Evolutionary conservation across 2,113 vertebrate species (phyloP), one percentile per base, ranked within the genome.

Genomic region (Balaeniceps rex): DNA sequence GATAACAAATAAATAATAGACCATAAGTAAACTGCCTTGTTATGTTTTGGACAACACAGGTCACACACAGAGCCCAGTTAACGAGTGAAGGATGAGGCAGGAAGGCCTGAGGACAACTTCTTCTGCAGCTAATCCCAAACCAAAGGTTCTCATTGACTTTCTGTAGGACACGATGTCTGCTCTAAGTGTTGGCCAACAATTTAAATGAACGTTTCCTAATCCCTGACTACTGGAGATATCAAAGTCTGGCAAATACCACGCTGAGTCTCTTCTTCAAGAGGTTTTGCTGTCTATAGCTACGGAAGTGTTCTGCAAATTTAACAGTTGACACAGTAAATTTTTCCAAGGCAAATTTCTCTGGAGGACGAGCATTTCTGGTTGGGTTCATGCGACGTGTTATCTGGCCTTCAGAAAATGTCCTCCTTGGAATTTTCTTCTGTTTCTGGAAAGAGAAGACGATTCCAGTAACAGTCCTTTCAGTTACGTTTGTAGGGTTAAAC

Each of bases 331-430:
- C 34, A 9, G 98, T 96, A 49, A 98, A 98, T 36, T 98, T 98
- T 94, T 99, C 99, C 70, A 99, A 97, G 4, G 97, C 99, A 95
- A 99, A 99, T 63, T 99, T 99, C 96, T 99, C 99, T 0, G 98
- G 99, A 12, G 99, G 99, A 46, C 99, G 98, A 12, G 99, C 99
- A 15, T 98, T 99, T 42, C 99, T 99, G 15, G 99, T 98, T 3
- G 99, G 99, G 97, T 99, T 99, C 55, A 95, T 96, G 63, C 99
- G 98, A 66, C 99, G 98, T 12, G 98, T 81, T 63, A 98, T 95
- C 70, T 98, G 98, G 19, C 96, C 96, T 94, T 98, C 98, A 6
- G 98, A 98, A 96, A 98, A 98, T 10, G 97, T 97, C 58, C 98
- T 98, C 75, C 98, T 98, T 12, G 95, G 83, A 0, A 87, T 97